These are phyloP conservation scores for Origma solitaria DNA, from an alignment of 2,113 vertebrate species.

Conservation along the genomic window DNA sequence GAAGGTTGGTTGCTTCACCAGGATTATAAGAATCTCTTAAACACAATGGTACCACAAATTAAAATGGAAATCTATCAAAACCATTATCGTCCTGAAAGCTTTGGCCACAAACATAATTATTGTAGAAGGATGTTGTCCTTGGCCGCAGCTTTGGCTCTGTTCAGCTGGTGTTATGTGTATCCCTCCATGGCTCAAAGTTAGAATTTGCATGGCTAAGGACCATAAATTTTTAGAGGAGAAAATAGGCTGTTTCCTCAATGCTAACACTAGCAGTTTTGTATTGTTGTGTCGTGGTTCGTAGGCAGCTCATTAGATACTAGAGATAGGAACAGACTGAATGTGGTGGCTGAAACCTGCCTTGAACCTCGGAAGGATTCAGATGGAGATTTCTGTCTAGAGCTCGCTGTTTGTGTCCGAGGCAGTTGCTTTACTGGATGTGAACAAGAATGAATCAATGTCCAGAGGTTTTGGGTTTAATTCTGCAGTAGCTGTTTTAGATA, in stretches of 20 bases:
- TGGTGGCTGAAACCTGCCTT: neutral
- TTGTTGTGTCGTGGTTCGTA: neutral
- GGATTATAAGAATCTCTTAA: slow-evolving; percentile 29
- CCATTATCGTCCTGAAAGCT: slow-evolving; percentile 50
- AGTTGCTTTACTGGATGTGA: neutral
- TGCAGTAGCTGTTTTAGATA: neutral
- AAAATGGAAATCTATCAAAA: slow-evolving; percentile 59
- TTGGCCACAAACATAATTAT: slow-evolving; percentile 48
- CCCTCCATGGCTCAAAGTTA: slow-evolving; percentile 13
- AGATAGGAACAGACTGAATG: neutral
- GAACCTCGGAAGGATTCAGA: neutral
- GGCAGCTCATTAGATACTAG: neutral
- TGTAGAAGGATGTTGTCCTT: slow-evolving; percentile 58
- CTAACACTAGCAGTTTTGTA: slow-evolving; percentile 42
- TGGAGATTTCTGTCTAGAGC: neutral
- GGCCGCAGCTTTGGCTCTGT: neutral
- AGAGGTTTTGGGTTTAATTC: neutral
- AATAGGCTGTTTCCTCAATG: slow-evolving; percentile 15
- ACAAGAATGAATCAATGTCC: neutral
- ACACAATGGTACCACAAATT: slow-evolving; percentile 57
- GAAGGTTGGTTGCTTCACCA: slow-evolving; percentile 54
- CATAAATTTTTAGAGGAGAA: slow-evolving; percentile 39
- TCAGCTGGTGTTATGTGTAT: slow-evolving; percentile 37
- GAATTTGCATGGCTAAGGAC: slow-evolving; percentile 19
- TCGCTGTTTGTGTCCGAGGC: neutral